phyloP scores from a whole-genome alignment of 2,113 vertebrate species.

The Daubentonia madagascariensis region DNA sequence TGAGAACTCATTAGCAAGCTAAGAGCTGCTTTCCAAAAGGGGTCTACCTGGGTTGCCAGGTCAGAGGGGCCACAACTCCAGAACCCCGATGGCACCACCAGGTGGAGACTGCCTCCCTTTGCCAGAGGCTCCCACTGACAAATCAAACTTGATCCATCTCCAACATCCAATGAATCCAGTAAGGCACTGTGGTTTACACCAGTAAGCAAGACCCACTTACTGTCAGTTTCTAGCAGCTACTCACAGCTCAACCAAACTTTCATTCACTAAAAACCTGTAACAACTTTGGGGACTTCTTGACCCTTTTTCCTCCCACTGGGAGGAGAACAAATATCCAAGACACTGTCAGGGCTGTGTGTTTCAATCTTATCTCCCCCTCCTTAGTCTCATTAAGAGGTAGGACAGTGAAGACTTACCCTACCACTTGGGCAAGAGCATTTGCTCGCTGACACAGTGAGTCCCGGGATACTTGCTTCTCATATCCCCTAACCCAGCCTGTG shows the following conservation, averaged over 20 bases:
- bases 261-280: neutral
- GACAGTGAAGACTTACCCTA: neutral
- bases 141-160: neutral
- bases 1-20: neutral
- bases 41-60: neutral
- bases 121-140: neutral
- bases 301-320: neutral
- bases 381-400: neutral
- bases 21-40: neutral
- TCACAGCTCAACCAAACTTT: neutral
- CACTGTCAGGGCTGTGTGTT: neutral
- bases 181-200: neutral
- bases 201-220: neutral
- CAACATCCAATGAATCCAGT: neutral
- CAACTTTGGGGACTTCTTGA: neutral
- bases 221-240: neutral
- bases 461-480: neutral
- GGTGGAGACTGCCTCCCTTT: neutral
- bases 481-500: neutral
- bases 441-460: too few relatives aligned
- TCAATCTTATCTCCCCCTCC: neutral
- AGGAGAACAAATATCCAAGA: neutral
- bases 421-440: neutral
- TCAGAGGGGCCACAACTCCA: neutral
- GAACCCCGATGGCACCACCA: neutral